These are phyloP conservation scores for Caenorhabditis japonica DNA, from an alignment of 2,888 invertebrate genomes.

Conservation along the genomic window DNA sequence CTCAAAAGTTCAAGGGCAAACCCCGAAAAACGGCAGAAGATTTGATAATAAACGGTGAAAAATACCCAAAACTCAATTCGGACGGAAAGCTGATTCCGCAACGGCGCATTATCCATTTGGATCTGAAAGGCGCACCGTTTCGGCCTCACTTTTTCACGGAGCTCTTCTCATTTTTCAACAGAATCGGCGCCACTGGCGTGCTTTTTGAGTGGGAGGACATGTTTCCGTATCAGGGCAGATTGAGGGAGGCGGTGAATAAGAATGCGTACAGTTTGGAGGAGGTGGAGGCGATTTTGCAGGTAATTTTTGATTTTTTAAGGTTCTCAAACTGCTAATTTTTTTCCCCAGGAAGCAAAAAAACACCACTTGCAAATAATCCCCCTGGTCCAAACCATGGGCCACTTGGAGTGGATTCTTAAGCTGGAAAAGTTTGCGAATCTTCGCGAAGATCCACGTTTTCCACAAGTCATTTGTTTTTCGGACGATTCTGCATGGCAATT, in stretches of 20 bases:
- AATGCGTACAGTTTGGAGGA: slow-evolving; percentile 84
- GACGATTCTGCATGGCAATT: slow-evolving; percentile 77
- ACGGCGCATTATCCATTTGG: slow-evolving; percentile 85
- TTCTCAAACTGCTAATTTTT: neutral
- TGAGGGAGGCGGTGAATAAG: slow-evolving; percentile 82
- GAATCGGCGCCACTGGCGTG: slow-evolving; percentile 85
- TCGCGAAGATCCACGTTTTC: slow-evolving; percentile 82
- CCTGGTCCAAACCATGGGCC: slow-evolving; percentile 88
- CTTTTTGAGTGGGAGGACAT: slow-evolving; percentile 90
- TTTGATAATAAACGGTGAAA: slow-evolving; percentile 41
- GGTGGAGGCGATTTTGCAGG: slow-evolving; percentile 48
- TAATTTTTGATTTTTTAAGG: slow-evolving; percentile 1
- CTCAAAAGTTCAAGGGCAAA: too few species aligned
- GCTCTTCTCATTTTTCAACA: slow-evolving; percentile 82
- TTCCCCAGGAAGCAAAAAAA: slow-evolving; percentile 46
- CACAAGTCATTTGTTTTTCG: slow-evolving; percentile 77
- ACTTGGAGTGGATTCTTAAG: slow-evolving; percentile 87
- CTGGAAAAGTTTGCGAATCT: slow-evolving; percentile 83
- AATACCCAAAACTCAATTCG: slow-evolving; percentile 68
- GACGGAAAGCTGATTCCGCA: slow-evolving; percentile 70
- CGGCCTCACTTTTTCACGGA: slow-evolving; percentile 79
- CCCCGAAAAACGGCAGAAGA: too few species aligned
- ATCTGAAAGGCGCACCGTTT: slow-evolving; percentile 82
- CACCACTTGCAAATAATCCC: slow-evolving; percentile 84
- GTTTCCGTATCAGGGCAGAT: slow-evolving; percentile 84